Base-by-base conservation (phyloP, 2,797 vertebrate species). In the Nasua narica region DNA sequence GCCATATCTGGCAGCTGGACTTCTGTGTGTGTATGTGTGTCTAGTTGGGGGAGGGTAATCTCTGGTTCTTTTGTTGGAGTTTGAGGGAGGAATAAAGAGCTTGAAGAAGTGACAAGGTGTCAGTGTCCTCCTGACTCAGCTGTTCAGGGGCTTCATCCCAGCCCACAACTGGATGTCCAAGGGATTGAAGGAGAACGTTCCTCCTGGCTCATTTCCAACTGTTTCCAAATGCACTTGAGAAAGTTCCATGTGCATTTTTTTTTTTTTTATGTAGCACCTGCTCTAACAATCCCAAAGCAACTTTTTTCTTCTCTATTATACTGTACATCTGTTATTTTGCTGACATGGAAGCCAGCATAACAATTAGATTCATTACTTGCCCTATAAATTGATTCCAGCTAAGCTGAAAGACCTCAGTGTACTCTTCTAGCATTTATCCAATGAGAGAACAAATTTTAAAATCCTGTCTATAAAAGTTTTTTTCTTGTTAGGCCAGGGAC, bases 321-420 rank as follows among this genome's bases (percentile, higher is more conserved):
- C 92, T 76, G 95, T 98, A 98, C 98, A 99, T 98, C 98, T 99
- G 98, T 98, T 99, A 98, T 98, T 98, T 98, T 98, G 98, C 98
- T 98, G 98, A 98, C 98, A 97, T 96, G 97, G 97, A 98, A 98
- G 98, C 98, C 91, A 93, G 97, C 4, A n/a, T 97, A 98, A 98
- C 96, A 98, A 98, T 98, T 97, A 98, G 96, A 98, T 98, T 98
- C 97, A 97, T 97, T 97, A 91, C 96, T 98, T 97, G 90, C 95
- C 96, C 96, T 95, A 96, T 96, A 94, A 94, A 97, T 62, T 97
- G 97, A 98, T 97, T 98, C 93, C 97, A 97, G 94, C 90, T 95
- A 97, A 90, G 76, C 96, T 97, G 94, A 98, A 98, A 98, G 95
- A 91, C 82, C 90, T 97, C 37, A 43, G 35, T 95, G 87, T 97